Evolutionary conservation across 1,140 invertebrate genomes (phyloP).

Genomic region (Caenorhabditis briggsae): DNA sequence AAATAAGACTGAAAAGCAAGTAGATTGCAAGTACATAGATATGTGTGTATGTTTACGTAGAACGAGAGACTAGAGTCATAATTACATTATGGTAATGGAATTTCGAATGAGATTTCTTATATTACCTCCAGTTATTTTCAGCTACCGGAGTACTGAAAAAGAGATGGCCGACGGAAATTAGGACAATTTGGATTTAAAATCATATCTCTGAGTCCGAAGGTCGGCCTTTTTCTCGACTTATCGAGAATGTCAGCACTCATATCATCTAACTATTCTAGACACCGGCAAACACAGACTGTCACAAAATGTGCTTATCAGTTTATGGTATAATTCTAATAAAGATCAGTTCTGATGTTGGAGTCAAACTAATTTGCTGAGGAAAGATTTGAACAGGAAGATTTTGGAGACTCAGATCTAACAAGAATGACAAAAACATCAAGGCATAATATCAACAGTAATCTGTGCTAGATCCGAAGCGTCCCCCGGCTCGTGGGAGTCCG

Average conservation of each 20-base stretch:
- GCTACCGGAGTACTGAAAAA: no score
- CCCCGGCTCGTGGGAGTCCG: no score
- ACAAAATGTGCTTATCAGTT: not conserved
- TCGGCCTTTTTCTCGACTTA: no score
- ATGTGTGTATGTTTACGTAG: constrained; percentile 8
- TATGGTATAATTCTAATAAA: not conserved
- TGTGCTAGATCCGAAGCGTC: no score
- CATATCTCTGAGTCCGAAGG: no score
- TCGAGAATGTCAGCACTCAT: not conserved
- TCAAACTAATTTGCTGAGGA: not conserved
- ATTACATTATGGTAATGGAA: constrained; percentile 53
- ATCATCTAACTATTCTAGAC: not conserved
- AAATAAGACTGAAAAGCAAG: not conserved
- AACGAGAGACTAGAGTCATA: not conserved
- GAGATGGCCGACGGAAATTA: no score
- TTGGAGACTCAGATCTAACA: not conserved
- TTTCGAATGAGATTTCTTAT: constrained; percentile 22
- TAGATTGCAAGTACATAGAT: not conserved
- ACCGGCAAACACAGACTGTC: not conserved
- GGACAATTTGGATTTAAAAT: no score
- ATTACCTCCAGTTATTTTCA: constrained; percentile 10
- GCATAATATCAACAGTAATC: no score
- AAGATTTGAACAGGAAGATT: not conserved
- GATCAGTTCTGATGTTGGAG: not conserved
- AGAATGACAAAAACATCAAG: not conserved